phyloP scores from a whole-genome alignment of 1,140 invertebrate species.

The Zaprionus lachaisei region DNA sequence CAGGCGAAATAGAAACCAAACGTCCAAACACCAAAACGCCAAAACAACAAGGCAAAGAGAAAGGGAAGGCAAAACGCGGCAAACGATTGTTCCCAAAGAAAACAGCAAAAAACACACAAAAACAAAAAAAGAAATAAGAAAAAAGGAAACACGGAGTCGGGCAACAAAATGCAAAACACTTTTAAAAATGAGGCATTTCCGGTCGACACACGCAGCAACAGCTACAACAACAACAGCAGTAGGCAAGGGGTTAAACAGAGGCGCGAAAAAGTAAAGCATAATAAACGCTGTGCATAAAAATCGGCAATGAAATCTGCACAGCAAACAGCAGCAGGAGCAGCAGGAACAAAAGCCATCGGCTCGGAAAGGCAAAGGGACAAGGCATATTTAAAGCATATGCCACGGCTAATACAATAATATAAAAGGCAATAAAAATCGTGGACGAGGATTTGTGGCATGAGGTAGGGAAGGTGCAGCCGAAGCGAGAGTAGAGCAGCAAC shows the following conservation, averaged over 20 bases:
- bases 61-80: conserved; percentile 29
- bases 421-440: conserved; percentile 75
- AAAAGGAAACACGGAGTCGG: conserved; percentile 32
- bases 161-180: conserved; percentile 82
- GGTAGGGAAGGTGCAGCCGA: conserved; percentile 26
- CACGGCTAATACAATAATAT: conserved; percentile 76
- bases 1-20: conserved; percentile 62
- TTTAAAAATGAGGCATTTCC: conserved; percentile 80
- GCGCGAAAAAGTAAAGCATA: conserved; percentile 74
- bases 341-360: conserved; percentile 25
- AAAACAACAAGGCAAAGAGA: conserved; percentile 12
- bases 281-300: conserved; percentile 76
- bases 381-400: conserved; percentile 71
- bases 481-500: background rate
- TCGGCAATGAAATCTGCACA: conserved; percentile 72
- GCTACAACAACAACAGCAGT: background rate
- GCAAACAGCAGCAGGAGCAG: conserved; percentile 24
- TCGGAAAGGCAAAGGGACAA: conserved; percentile 33
- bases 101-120: conserved; percentile 2
- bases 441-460: conserved; percentile 32
- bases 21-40: conserved; percentile 40
- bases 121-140: background rate
- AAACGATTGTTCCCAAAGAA: conserved; percentile 47
- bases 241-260: conserved; percentile 68
- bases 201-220: conserved; percentile 62